These are phyloP conservation scores for Xylophagus ater DNA, from an alignment of 2,888 invertebrate genomes.

Conservation along the genomic window DNA sequence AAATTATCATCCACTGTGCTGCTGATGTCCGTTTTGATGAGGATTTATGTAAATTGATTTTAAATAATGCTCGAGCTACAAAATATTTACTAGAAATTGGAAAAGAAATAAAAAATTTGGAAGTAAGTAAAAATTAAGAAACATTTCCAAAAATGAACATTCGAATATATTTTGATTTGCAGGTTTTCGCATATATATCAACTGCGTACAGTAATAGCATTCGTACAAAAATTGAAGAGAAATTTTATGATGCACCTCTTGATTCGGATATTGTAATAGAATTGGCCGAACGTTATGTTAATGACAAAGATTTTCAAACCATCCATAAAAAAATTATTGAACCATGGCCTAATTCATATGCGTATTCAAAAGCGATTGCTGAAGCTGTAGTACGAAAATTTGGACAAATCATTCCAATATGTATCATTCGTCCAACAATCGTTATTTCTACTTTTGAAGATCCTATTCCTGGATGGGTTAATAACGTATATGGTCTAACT, in stretches of 20 bases:
- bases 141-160: neutral
- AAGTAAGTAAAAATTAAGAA: conserved; percentile 2
- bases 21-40: conserved; percentile 17
- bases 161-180: too few species aligned
- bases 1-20: conserved; percentile 16
- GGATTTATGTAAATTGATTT: conserved; percentile 10
- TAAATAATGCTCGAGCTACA: conserved; percentile 17
- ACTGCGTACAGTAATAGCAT: conserved; percentile 15
- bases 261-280: conserved; percentile 15
- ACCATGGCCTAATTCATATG: conserved; percentile 17
- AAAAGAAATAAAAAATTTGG: conserved; percentile 7
- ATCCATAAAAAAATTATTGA: conserved; percentile 11
- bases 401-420: conserved; percentile 12
- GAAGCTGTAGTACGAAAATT: conserved; percentile 15
- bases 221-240: conserved; percentile 8
- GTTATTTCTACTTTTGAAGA: conserved; percentile 17
- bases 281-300: conserved; percentile 11
- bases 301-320: conserved; percentile 6
- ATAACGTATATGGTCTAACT: conserved; percentile 11
- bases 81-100: conserved; percentile 13
- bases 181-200: conserved; percentile 16
- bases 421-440: conserved; percentile 17
- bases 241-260: conserved; percentile 13
- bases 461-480: conserved; percentile 16
- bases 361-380: conserved; percentile 15